Base-by-base conservation (phyloP, 1,140 invertebrate species). In the Rhopalosiphum maidis region DNA sequence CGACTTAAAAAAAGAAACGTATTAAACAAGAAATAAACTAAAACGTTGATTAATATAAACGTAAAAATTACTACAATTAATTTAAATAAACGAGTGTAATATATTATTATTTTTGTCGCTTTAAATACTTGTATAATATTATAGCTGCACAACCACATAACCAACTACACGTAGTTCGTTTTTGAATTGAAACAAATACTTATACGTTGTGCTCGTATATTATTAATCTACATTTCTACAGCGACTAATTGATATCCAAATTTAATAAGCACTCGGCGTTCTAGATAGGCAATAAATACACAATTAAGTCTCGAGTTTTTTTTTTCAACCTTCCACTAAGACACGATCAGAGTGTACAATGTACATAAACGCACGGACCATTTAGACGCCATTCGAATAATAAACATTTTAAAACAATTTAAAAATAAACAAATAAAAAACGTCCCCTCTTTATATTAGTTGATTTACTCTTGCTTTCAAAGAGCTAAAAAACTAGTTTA, bases 391-490 rank as follows among this genome's bases (percentile, higher is more conserved):
- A 89, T 55, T 54, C 48, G 51, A 55, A 89, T 48, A 51, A 55
- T 55, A 55, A 89, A 35, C 85, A 46, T 86, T 86, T 86, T 46
- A 46, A 54, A 30, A 41, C 15, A 54, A 54, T 51, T 55, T 55
- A 89, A 89, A 89, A 89, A 89, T 89, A 89, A 89, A 89, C 88
- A 37, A 89, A 37, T 89, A 89, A 89, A 86, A 86, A 86, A 37
- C 51, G 30, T 55, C 25, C 88, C 87, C 88, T 89, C 88, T 89
- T 54, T 25, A 15, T 37, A 89, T 89, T 9, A 25, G 48, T 54
- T 54, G 48, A 51, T 89, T 89, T 89, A 55, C 88, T 89, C 88
- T 89, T 48, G 51, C 88, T 89, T 89, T 89, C 48, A 89, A 89
- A 89, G 54, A 51, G 22, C 22, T 55, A 55, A 89, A 89, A 89